These are phyloP conservation scores for Cryptomyrus ogoouensis DNA, from an alignment of 2,113 vertebrate species.

Conservation along the genomic window DNA sequence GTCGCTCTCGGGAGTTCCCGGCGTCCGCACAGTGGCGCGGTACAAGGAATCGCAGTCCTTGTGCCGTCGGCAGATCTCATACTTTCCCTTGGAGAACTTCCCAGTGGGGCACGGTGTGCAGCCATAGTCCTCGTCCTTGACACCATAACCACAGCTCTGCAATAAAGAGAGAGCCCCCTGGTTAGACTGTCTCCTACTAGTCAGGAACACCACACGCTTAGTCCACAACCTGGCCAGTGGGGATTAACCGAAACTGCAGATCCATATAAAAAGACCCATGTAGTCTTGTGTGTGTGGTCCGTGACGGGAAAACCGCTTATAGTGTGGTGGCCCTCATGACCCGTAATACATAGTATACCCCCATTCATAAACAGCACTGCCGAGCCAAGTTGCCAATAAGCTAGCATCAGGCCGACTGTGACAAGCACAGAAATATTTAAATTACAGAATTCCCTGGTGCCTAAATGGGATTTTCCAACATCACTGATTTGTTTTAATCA, in stretches of 20 bases:
- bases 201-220: not conserved
- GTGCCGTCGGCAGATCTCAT: conserved; percentile 92
- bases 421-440: conserved; percentile 4
- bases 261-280: not conserved
- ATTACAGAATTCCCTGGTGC: not conserved
- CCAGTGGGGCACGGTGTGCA: conserved; percentile 80
- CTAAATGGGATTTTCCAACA: not conserved
- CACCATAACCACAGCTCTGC: conserved; percentile 84
- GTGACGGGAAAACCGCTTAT: not conserved
- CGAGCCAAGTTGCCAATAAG: not conserved
- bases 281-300: not conserved
- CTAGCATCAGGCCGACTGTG: not conserved
- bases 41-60: conserved; percentile 92
- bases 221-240: not conserved
- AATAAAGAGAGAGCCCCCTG: conserved; percentile 18
- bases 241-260: not conserved
- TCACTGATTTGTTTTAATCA: not conserved
- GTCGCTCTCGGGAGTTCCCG: conserved; percentile 80
- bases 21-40: conserved; percentile 75
- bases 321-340: not conserved
- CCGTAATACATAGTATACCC: not conserved
- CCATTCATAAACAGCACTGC: not conserved
- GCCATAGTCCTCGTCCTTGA: conserved; percentile 83
- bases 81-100: conserved; percentile 93
- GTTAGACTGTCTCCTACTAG: not conserved